These are phyloP conservation scores for Catagonus wagneri DNA, from an alignment of 2,113 vertebrate species.

Conservation along the genomic window DNA sequence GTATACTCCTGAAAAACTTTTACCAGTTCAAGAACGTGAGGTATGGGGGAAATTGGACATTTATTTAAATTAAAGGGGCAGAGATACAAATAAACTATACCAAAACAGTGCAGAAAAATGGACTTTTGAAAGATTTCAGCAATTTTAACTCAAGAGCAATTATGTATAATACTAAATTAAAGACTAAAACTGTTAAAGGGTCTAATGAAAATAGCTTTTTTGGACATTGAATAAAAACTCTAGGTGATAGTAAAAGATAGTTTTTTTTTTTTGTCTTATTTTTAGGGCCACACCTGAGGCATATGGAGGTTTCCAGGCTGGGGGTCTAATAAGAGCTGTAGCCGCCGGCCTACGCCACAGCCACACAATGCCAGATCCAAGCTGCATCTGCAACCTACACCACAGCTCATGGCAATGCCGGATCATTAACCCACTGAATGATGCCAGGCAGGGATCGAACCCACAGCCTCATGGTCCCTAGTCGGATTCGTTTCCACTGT, in stretches of 20 bases:
- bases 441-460: no score
- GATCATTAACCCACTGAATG: no score
- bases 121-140: constrained; percentile 26
- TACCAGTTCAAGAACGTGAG: not conserved
- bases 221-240: not conserved
- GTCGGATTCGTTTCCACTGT: no score
- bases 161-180: constrained; percentile 3
- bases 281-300: no score
- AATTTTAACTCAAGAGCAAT: not conserved
- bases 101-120: not conserved
- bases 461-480: no score
- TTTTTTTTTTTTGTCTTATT: no score
- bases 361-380: no score
- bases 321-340: no score
- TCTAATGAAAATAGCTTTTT: not conserved
- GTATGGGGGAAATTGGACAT: not conserved
- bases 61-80: constrained; percentile 6
- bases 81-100: not conserved
- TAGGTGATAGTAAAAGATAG: not conserved
- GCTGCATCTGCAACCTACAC: no score
- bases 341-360: no score
- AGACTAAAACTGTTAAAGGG: not conserved
- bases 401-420: no score
- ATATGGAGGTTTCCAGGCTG: no score
- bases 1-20: not conserved